Conservation (phyloP, 2,797 vertebrate species). For the Tokudaia muenninki region DNA sequence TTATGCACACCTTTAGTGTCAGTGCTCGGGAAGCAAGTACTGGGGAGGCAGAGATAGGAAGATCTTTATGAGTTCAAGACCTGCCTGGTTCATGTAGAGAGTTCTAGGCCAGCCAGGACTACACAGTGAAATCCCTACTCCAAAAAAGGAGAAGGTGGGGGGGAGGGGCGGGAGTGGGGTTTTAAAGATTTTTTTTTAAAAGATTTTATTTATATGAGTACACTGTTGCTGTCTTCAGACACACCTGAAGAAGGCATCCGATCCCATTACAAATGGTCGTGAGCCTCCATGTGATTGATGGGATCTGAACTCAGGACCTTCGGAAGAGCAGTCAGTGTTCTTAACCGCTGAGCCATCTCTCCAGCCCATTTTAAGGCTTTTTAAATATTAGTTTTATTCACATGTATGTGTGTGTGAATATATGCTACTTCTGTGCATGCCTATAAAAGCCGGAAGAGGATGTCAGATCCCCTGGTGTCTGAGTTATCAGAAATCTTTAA, state of each 20-base stretch:
- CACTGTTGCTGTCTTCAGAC: no score
- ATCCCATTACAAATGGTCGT: no score
- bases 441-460: background rate
- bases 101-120: background rate
- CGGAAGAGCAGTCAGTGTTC: no score
- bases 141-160: no score
- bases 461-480: background rate
- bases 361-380: background rate
- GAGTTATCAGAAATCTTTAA: background rate
- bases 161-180: no score
- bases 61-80: background rate
- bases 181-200: no score
- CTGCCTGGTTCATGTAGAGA: background rate
- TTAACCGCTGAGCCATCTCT: no score
- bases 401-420: background rate
- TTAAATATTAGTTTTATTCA: background rate
- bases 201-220: no score
- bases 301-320: no score
- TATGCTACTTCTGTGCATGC: background rate
- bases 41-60: background rate
- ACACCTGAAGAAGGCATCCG: no score
- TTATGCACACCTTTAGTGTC: background rate
- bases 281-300: no score
- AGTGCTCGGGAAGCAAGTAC: background rate
- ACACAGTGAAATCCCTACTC: no score